Percentiles rank a stretch among this genome's conserved stretches.
These are phyloP conservation scores for Adelosebastes latens DNA, from an alignment of 2,797 vertebrate genomes.

Conservation along the genomic window DNA sequence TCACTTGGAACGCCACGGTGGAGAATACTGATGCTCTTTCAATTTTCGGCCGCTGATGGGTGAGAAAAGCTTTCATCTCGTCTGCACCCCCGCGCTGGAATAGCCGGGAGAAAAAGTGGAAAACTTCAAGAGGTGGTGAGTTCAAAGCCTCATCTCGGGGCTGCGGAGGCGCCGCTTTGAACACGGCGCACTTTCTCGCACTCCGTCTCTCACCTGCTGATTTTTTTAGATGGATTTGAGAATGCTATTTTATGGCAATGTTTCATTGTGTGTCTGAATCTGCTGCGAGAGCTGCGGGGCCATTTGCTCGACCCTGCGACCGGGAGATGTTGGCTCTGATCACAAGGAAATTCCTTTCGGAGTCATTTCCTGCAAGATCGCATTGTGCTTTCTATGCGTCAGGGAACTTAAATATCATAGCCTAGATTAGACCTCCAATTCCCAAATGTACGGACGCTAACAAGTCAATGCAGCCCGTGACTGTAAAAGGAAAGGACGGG, in stretches of 20 bases:
- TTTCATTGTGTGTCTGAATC: conserved; percentile 26
- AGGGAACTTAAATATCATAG: conserved; percentile 9
- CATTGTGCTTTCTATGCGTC: neutral
- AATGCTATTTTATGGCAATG: conserved; percentile 26
- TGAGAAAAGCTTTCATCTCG: conserved; percentile 67
- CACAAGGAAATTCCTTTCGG: conserved; percentile 31
- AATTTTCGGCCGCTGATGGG: conserved; percentile 54
- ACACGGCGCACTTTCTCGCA: neutral
- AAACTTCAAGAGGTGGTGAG: conserved; percentile 65
- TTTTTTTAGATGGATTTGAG: conserved; percentile 41
- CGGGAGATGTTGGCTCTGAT: neutral
- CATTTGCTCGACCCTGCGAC: neutral
- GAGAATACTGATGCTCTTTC: conserved; percentile 54
- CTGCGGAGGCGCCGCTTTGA: conserved; percentile 50
- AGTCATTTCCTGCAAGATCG: conserved; percentile 19
- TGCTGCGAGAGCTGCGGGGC: neutral
- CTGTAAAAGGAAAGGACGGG: conserved; percentile 5
- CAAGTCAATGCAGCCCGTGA: conserved; percentile 26
- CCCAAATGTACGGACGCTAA: conserved; percentile 5
- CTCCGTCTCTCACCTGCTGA: conserved; percentile 23
- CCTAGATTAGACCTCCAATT: conserved; percentile 26
- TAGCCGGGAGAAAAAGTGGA: conserved; percentile 49
- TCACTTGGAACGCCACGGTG: conserved; percentile 8
- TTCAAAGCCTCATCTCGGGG: conserved; percentile 64
- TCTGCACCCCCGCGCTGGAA: conserved; percentile 35